Percentiles rank a stretch among this genome's conserved stretches.
Evolutionary conservation across 2,113 vertebrate genomes (phyloP).

Genomic region (Lepus timidus): DNA sequence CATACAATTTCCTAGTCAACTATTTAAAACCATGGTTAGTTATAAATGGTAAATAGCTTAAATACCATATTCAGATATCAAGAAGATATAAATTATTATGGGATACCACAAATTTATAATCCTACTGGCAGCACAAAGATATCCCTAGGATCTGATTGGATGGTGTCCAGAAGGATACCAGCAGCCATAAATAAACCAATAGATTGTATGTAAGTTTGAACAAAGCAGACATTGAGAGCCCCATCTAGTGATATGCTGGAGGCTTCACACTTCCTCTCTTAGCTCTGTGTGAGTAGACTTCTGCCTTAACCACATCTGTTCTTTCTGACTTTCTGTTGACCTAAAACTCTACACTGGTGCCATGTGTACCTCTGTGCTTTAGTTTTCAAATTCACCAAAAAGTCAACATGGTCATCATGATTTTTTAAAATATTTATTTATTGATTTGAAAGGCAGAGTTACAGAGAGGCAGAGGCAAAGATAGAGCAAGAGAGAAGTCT

Average conservation of each 20-base stretch:
- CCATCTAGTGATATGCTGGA: neutral
- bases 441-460: no score
- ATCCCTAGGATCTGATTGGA: neutral
- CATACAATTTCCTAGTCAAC: conserved; percentile 14
- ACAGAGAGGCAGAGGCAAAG: no score
- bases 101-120: neutral
- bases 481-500: no score
- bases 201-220: neutral
- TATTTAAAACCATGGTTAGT: conserved; percentile 7
- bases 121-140: neutral
- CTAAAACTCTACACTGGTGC: neutral
- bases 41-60: neutral
- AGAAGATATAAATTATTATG: neutral
- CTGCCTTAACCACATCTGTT: neutral
- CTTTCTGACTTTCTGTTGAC: neutral
- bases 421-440: neutral
- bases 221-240: neutral
- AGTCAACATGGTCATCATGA: neutral
- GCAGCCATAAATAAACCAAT: neutral
- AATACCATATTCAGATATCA: neutral
- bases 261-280: neutral
- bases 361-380: neutral
- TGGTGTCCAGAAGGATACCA: neutral
- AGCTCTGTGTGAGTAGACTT: neutral
- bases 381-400: neutral